A percentile compares a stretch with the other conserved stretches of the same genome.
phyloP scores from a whole-genome alignment of 2,797 vertebrate genomes.

The Molossus molossus region DNA sequence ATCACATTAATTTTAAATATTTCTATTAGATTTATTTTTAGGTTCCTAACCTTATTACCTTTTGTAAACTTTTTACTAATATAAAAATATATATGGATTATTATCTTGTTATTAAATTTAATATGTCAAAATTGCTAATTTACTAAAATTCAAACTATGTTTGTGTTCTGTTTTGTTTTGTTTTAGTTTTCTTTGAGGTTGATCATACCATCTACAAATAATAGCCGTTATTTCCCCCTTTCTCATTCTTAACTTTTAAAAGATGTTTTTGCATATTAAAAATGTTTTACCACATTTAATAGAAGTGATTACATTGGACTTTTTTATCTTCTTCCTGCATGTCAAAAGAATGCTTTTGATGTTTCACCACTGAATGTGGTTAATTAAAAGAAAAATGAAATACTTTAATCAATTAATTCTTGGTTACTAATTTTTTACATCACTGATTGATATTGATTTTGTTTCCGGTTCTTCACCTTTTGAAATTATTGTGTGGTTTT shows the following conservation, averaged over 20 bases:
- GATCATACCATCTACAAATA: background rate
- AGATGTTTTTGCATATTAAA: background rate
- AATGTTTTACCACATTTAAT: background rate
- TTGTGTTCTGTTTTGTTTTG: background rate
- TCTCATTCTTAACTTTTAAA: slow-evolving; percentile 27
- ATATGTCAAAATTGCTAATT: background rate
- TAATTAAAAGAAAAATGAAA: background rate
- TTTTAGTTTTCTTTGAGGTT: background rate
- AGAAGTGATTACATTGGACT: background rate
- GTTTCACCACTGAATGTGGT: background rate
- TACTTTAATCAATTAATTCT: background rate
- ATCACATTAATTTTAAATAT: slow-evolving; percentile 1
- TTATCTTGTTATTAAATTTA: slow-evolving; percentile 49
- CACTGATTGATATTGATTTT: background rate
- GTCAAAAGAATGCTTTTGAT: background rate
- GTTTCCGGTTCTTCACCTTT: background rate
- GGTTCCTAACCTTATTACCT: background rate
- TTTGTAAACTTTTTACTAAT: background rate
- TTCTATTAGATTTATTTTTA: slow-evolving; percentile 49
- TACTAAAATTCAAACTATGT: slow-evolving; percentile 43
- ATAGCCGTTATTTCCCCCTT: background rate
- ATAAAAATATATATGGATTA: background rate
- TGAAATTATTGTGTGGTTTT: background rate
- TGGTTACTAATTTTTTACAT: background rate
- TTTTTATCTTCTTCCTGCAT: background rate